These are phyloP conservation scores for Diaphora mendica DNA, from an alignment of 2,888 invertebrate species.

Conservation along the genomic window DNA sequence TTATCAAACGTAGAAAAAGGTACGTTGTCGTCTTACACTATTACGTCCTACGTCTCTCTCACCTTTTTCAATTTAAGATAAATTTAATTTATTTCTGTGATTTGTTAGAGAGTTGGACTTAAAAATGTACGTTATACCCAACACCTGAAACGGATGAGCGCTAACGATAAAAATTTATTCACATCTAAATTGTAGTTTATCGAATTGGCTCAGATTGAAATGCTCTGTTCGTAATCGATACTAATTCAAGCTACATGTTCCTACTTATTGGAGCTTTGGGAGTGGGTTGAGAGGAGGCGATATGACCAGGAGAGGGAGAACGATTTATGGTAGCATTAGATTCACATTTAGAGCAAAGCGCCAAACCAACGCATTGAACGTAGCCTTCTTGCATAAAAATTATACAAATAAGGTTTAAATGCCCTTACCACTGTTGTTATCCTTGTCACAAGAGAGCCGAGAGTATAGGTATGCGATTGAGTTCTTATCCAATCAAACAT, in stretches of 20 bases:
- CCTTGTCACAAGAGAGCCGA: neutral
- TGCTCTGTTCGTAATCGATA: constrained; percentile 76
- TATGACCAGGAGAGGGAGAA: constrained; percentile 65
- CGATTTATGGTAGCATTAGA: constrained; percentile 81
- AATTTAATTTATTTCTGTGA: constrained; percentile 31
- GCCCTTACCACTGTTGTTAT: neutral
- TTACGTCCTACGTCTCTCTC: neutral
- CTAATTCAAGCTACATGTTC: constrained; percentile 74
- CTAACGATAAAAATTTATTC: constrained; percentile 46
- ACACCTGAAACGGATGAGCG: constrained; percentile 29
- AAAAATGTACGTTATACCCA: constrained; percentile 19
- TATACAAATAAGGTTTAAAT: constrained; percentile 49
- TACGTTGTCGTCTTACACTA: neutral
- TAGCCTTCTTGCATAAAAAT: constrained; percentile 55
- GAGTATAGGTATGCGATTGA: neutral
- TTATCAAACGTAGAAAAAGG: neutral
- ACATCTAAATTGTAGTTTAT: constrained; percentile 55
- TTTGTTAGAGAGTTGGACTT: constrained; percentile 18
- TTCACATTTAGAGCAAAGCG: constrained; percentile 71
- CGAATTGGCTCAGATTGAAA: constrained; percentile 64
- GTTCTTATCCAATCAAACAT: neutral
- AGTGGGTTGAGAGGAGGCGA: constrained; percentile 48
- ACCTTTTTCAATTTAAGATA: constrained; percentile 21
- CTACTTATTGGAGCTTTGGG: constrained; percentile 63
- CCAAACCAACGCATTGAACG: constrained; percentile 56